Conservation (phyloP, 2,888 invertebrate species). For the Danaus chrysippus region DNA sequence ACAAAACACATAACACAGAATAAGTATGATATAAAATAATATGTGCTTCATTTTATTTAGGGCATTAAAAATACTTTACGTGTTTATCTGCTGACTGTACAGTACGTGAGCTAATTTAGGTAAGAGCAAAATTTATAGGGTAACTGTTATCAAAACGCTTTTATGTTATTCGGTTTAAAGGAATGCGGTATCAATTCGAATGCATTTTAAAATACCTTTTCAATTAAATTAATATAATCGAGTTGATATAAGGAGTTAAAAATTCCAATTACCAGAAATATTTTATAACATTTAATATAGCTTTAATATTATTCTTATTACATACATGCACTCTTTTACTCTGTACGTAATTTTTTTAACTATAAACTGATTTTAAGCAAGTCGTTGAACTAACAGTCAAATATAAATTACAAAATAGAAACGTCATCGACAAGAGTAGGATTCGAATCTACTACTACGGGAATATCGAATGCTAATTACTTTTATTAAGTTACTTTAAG, state of each 20-base stretch:
- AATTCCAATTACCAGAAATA: neutral
- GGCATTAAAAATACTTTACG: conserved; percentile 4
- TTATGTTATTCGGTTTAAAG: conserved; percentile 30
- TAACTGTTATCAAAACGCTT: conserved; percentile 31
- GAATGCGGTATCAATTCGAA: conserved; percentile 26
- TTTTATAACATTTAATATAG: neutral
- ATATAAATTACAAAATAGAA: no score
- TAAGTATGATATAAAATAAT: neutral
- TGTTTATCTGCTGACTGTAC: conserved; percentile 20
- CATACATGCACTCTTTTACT: no score
- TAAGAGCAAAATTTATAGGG: conserved; percentile 33
- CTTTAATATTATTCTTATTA: no score
- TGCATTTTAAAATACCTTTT: conserved; percentile 14
- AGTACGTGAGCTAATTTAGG: conserved; percentile 31
- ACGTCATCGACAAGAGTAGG: no score
- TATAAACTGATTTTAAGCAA: no score
- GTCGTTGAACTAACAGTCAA: no score
- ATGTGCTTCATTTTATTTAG: conserved; percentile 1
- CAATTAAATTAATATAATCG: neutral
- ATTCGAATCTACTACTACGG: no score
- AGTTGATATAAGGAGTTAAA: neutral
- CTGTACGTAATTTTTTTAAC: no score
- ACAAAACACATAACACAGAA: no score
- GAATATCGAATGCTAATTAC: no score
- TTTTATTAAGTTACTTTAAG: no score